Conservation (phyloP, 2,113 vertebrate genomes). For the Scatophagus argus region DNA sequence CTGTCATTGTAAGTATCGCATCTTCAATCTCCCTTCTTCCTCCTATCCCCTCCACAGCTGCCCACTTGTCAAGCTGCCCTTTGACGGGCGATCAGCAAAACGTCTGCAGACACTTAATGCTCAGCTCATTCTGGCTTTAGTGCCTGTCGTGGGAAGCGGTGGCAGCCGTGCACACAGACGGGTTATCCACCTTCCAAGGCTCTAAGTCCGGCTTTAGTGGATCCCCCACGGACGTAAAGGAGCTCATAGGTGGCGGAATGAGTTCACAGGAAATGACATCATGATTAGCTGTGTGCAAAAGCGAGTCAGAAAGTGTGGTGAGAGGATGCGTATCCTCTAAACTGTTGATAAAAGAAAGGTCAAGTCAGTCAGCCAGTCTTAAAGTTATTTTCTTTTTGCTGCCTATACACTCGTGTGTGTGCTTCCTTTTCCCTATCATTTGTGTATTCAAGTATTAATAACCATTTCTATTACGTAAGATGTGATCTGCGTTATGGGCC, state of each 20-base stretch:
- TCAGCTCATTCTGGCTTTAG: constrained; percentile 24
- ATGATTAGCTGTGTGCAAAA: not conserved
- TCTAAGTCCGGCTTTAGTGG: constrained; percentile 50
- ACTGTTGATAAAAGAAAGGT: not conserved
- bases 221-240: constrained; percentile 24
- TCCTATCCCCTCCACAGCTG: not conserved
- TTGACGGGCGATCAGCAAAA: constrained; percentile 4
- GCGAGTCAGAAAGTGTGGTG: not conserved
- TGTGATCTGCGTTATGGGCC: constrained; percentile 38
- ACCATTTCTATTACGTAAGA: constrained; percentile 60
- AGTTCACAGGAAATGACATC: constrained; percentile 41
- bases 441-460: constrained; percentile 2
- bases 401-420: not conserved
- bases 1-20: constrained; percentile 91
- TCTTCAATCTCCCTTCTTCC: not conserved
- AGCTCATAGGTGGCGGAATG: constrained; percentile 37
- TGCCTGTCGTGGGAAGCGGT: constrained; percentile 10
- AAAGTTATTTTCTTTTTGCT: too few relatives aligned
- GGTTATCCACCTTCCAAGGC: constrained; percentile 20
- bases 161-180: constrained; percentile 28
- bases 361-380: too few relatives aligned
- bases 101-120: constrained; percentile 47
- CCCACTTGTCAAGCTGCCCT: not conserved
- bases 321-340: not conserved
- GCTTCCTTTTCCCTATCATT: not conserved